phyloP scores from a whole-genome alignment of 2,888 invertebrate genomes.

The Didymodactylos carnosus region DNA sequence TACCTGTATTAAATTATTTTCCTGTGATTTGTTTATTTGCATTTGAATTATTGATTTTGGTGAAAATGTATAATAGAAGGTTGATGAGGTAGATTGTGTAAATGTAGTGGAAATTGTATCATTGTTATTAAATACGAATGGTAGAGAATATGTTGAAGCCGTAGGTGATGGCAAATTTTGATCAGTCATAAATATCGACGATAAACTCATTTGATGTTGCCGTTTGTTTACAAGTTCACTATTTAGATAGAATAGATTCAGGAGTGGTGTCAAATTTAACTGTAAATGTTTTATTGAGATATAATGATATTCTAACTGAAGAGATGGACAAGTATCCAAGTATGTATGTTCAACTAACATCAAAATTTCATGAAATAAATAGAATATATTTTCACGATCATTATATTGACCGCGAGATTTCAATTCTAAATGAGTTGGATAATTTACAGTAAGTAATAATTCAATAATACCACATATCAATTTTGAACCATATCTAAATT shows the following conservation, averaged over 20 bases:
- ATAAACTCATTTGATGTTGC: not conserved
- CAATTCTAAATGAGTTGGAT: constrained; percentile 36
- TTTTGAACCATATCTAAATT: constrained; percentile 47
- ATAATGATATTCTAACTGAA: constrained; percentile 39
- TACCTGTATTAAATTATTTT: too few species aligned
- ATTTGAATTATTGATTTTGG: not conserved
- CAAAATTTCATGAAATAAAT: constrained; percentile 49
- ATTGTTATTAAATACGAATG: too few species aligned
- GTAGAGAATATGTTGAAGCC: not conserved
- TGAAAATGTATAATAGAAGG: not conserved
- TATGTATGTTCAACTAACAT: constrained; percentile 46
- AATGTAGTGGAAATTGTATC: too few species aligned
- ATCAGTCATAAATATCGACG: not conserved
- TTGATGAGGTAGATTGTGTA: not conserved
- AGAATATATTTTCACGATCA: constrained; percentile 37
- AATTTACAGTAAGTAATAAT: constrained; percentile 46
- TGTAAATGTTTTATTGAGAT: constrained; percentile 18
- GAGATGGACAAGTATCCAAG: constrained; percentile 47
- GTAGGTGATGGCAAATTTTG: not conserved
- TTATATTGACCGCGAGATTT: constrained; percentile 47
- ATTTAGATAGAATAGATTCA: not conserved
- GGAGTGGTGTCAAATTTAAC: not conserved
- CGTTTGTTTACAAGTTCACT: not conserved
- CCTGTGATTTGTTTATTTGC: too few species aligned
- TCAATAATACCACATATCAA: constrained; percentile 49